Base-by-base conservation (phyloP, 2,888 invertebrate genomes). In the Disparrhopalites patrizii region DNA sequence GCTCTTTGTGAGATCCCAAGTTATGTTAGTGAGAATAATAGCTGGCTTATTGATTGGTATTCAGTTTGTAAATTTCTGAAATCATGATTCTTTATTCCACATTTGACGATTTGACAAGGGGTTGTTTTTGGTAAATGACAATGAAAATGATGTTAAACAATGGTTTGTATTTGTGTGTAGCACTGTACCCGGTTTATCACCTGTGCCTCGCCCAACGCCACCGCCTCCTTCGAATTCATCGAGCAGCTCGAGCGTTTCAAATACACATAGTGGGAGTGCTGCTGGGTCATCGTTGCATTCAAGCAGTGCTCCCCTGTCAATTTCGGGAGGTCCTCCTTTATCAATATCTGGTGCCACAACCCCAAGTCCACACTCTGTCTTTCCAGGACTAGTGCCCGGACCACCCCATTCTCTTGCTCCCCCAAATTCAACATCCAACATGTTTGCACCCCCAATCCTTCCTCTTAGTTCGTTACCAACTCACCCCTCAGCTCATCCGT, bases 181-280 rank as follows among this genome's bases (percentile, higher is more conserved):
- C 50, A 71, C 69, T 62, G 72, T 71, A 51, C 70, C 70, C 56
- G 72, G 73, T 15, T 57, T 72, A 43, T 72, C 79, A 67, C 82
- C 82, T 62, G 79, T 81, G 66, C 81, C 83, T 68, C 81, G 84
- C 76, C 83, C 84, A 66, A 82, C 84, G 30, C 82, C 83, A 62
- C 82, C 84, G 69, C 79, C 82, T 15, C 52, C 67, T 13, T 52
- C 67, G 15, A 65, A 62, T 27, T 60, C 68, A 20, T 28, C 52
- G 10, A 33, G 60, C 15, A 33, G 43, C 40, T 55, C 64, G 2
- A 30, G 18, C 8, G 25, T n/a, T 23, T 38, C 55, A 28, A 33
- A 64, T 28, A 27, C 66, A 63, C 62, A 62, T 62, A 47, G 61
- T 61, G 40, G 65, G 28, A 33, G 62, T 31, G 36, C 62, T 47